Evolutionary conservation across 2,797 vertebrate species (phyloP).

Genomic region (Enteromius afrohamiltoni): DNA sequence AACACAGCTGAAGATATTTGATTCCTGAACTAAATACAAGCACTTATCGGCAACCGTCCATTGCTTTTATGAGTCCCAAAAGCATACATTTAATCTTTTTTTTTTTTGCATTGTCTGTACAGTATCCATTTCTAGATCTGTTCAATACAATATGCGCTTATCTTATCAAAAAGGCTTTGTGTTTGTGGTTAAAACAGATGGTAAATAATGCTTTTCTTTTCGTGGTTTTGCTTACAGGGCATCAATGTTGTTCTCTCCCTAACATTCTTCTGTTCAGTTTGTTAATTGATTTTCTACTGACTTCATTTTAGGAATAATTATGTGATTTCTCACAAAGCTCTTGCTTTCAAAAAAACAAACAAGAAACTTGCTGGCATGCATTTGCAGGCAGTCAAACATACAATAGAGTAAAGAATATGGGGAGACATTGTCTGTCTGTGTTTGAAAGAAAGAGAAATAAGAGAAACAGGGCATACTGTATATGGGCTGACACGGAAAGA

Average conservation of each 20-base stretch:
- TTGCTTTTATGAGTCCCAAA: not conserved
- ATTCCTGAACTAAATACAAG: conserved; percentile 7
- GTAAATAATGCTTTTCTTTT: not conserved
- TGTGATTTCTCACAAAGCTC: not conserved
- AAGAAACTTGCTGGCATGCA: conserved; percentile 19
- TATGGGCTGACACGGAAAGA: not conserved
- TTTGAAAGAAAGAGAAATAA: conserved; percentile 4
- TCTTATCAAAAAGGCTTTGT: not conserved
- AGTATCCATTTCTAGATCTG: not conserved
- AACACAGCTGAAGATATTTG: conserved; percentile 6
- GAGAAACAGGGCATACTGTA: not conserved
- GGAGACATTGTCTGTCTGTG: not conserved
- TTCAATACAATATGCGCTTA: not conserved
- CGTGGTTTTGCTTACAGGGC: conserved; percentile 2
- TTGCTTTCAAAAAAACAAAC: not conserved
- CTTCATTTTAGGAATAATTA: conserved; percentile 47
- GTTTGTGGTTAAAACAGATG: conserved; percentile 1
- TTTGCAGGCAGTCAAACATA: conserved; percentile 25
- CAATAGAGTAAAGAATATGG: not conserved
- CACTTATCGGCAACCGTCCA: not conserved
- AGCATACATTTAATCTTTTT: not conserved
- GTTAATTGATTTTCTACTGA: conserved; percentile 50
- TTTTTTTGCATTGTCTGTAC: not conserved
- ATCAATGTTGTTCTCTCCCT: conserved; percentile 35
- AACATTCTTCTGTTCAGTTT: conserved; percentile 17